phyloP scores from a whole-genome alignment of 2,113 vertebrate species.

The Synodontis membranacea region DNA sequence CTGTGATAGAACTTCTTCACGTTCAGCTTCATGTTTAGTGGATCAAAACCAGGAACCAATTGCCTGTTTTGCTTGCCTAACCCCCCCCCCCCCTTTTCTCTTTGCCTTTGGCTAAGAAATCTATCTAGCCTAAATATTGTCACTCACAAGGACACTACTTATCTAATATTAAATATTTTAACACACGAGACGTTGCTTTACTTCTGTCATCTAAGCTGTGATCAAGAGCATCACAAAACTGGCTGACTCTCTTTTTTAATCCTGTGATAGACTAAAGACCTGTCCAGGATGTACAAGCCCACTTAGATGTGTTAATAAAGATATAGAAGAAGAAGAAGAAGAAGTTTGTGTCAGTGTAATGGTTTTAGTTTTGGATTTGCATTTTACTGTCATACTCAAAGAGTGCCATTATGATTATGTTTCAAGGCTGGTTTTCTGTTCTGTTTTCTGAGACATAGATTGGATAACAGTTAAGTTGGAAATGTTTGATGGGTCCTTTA shows the following conservation, averaged over 20 bases:
- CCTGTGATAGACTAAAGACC: too few relatives aligned
- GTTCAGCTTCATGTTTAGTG: not conserved
- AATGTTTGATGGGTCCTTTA: not conserved
- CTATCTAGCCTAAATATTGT: too few relatives aligned
- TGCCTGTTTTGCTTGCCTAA: not conserved
- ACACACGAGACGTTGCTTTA: too few relatives aligned
- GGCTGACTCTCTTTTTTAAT: too few relatives aligned
- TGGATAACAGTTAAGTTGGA: not conserved
- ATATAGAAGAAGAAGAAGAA: too few relatives aligned
- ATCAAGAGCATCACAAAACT: not conserved
- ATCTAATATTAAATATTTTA: too few relatives aligned
- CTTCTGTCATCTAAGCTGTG: too few relatives aligned
- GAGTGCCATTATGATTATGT: not conserved
- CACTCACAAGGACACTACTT: too few relatives aligned
- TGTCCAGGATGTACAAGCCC: too few relatives aligned
- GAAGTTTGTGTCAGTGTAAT: not conserved
- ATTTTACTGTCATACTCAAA: not conserved
- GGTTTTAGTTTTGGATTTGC: not conserved
- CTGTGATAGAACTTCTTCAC: not conserved
- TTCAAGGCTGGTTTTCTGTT: not conserved
- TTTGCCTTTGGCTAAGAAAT: too few relatives aligned
- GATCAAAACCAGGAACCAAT: not conserved
- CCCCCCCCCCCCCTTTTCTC: too few relatives aligned
- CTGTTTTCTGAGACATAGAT: not conserved
- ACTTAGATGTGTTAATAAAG: too few relatives aligned